Percentiles rank a stretch among this genome's conserved stretches.
phyloP scores from a whole-genome alignment of 2,888 invertebrate species.

The Morpho achilles region DNA sequence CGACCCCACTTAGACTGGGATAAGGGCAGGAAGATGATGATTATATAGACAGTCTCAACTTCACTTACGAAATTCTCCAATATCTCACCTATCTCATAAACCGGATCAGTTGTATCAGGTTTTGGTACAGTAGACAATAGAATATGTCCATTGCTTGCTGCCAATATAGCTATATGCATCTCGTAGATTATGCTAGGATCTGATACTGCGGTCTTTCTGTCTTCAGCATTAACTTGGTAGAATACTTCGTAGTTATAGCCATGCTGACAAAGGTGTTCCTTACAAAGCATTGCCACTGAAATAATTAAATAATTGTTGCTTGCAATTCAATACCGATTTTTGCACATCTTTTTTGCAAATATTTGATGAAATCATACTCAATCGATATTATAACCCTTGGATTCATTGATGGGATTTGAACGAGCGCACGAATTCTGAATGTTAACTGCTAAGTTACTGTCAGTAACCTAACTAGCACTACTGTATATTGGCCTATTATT shows the following conservation, averaged over 20 bases:
- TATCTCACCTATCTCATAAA: conserved; percentile 82
- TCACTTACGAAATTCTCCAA: background rate
- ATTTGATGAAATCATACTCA: conserved; percentile 4
- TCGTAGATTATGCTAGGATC: conserved; percentile 55
- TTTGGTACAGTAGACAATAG: conserved; percentile 75
- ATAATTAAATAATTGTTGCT: conserved; percentile 11
- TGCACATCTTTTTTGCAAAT: no score
- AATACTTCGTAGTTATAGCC: conserved; percentile 80
- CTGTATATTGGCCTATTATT: no score
- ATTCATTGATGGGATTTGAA: conserved; percentile 31
- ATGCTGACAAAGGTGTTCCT: conserved; percentile 72
- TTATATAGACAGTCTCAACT: no score
- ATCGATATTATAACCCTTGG: conserved; percentile 25
- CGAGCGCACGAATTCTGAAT: conserved; percentile 28
- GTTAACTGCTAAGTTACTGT: conserved; percentile 14
- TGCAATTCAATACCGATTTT: no score
- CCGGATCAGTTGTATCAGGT: conserved; percentile 70
- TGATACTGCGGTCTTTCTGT: conserved; percentile 36
- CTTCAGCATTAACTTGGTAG: conserved; percentile 62
- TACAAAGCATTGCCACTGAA: conserved; percentile 68
- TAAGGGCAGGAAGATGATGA: no score
- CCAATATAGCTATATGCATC: conserved; percentile 83
- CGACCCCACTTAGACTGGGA: no score
- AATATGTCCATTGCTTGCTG: conserved; percentile 84
- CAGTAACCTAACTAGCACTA: no score